Evolutionary conservation across 2,113 vertebrate species (phyloP), one percentile per base, ranked within the genome.

Genomic region (Anolis carolinensis): DNA sequence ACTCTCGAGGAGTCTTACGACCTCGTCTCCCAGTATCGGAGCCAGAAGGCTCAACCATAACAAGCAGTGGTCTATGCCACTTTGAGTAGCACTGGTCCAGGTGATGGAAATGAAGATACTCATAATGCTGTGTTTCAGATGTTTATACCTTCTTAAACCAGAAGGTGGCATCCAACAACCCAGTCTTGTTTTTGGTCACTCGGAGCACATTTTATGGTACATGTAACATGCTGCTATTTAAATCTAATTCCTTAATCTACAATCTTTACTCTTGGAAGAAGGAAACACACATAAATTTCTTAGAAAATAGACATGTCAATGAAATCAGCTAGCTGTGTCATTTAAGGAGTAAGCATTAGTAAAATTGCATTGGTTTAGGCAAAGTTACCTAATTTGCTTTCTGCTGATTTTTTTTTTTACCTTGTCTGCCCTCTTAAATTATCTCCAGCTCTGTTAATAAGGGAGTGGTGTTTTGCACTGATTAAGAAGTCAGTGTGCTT

Each of bases 161-260:
- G 79, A 81, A 85, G 87, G 73, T 82, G 83, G 87, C 87, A 81
- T 70, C 79, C 83, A 76, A 36, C n/a, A 81, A 76, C 73, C 25
- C 76, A 70, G 5, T 80, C 34, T 21, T 88, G 23, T 68, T 81
- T 55, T 80, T 62, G 80, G 50, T 36, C 7, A 3, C 50, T 84
- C 30, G 44, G 4, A 82, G 18, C 3, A 21, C 7, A 13, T 62
- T 77, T 52, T 36, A 14, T 13, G 73, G 32, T 63, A 73, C 27
- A 70, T 83, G 25, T 59, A 44, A 44, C 13, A 50, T 77, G 21
- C 48, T 48, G 2, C 10, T 55, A 79, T 4, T 68, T 23, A 32
- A 39, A 62, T 0, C 1, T 55, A 1, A 3, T 72, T 36, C 71
- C 70, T 67, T 59, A 55, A 71, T 27, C 20, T 34, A 34, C 20